Base-by-base conservation (phyloP, 2,888 invertebrate genomes). In the Epinotia brunnichana region DNA sequence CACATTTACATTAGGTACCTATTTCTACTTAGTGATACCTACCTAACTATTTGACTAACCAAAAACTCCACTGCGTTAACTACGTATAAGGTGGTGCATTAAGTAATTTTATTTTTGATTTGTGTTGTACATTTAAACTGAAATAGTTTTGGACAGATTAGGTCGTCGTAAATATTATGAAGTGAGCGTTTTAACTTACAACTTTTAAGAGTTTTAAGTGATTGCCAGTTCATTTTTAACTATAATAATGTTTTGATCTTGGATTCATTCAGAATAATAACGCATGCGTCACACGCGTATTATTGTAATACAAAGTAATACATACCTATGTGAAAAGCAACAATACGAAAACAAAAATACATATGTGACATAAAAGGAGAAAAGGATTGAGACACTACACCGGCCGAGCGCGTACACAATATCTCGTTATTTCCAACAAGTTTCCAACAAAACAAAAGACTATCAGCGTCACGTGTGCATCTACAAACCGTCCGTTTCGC, bases 381-480 rank as follows among this genome's bases (percentile, higher is more conserved):
- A 10, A 9, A 41, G 41, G 21, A 41, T 66, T 21, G 54, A 44
- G 61, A 29, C 62, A 64, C 21, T 15, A 17, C 35, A 29, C 10
- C 15, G n/a, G 29, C 51, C 19, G 2, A 29, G 60, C 35, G 17
- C 66, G 54, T 41, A 56, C 66, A 66, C 41, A 56, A 66, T 54
- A 21, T 41, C 66, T 66, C 66, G 66, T 66, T 66, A 54, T 66
- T 56, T 54, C 21, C 41, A 41, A 66, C 21, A 66, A 66, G 41
- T 66, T 56, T 54, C 21, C 41, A 41, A 66, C 21, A 66, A 66
- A 66, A 66, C 56, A 66, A 66, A 64, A 66, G 64, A 54, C 17
- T 17, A 19, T 19, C 60, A 63, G 19, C 15, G 5, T 39, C 56
- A 57, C 57, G 48, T 56, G 17, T n/a, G 17, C 59, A 21, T 67